These are phyloP conservation scores for Lerista edwardsae DNA, from an alignment of 2,797 vertebrate species.

Conservation along the genomic window DNA sequence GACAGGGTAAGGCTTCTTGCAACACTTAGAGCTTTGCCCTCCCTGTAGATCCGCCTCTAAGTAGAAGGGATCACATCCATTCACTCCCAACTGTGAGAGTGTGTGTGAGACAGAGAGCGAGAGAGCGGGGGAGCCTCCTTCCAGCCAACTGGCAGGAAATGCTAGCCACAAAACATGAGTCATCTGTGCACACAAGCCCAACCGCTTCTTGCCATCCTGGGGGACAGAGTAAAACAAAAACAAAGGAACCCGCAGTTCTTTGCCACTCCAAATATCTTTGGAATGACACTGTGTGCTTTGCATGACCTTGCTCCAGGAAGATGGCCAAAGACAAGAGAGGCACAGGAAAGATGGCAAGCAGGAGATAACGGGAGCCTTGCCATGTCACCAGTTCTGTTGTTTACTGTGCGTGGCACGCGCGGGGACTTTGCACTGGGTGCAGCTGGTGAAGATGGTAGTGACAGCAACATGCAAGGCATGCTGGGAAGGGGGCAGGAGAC, in stretches of 20 bases:
- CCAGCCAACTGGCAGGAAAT: background rate
- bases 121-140: background rate
- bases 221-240: background rate
- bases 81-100: background rate
- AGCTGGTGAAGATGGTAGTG: background rate
- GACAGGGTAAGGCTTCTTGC: no score
- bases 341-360: background rate
- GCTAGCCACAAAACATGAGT: background rate
- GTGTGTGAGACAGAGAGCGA: background rate
- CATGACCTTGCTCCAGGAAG: no score
- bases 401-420: background rate
- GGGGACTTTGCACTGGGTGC: background rate
- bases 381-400: background rate
- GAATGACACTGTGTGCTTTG: background rate
- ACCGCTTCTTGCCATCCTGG: background rate
- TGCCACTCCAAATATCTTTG: background rate
- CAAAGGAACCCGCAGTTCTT: no score
- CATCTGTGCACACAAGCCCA: background rate
- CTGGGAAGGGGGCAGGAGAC: no score
- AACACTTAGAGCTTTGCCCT: no score
- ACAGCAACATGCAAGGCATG: no score
- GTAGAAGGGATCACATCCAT: background rate
- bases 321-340: background rate
- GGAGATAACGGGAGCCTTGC: background rate
- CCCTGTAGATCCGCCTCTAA: no score